phyloP scores from a whole-genome alignment of 2,888 invertebrate genomes.

The Merodon equestris region DNA sequence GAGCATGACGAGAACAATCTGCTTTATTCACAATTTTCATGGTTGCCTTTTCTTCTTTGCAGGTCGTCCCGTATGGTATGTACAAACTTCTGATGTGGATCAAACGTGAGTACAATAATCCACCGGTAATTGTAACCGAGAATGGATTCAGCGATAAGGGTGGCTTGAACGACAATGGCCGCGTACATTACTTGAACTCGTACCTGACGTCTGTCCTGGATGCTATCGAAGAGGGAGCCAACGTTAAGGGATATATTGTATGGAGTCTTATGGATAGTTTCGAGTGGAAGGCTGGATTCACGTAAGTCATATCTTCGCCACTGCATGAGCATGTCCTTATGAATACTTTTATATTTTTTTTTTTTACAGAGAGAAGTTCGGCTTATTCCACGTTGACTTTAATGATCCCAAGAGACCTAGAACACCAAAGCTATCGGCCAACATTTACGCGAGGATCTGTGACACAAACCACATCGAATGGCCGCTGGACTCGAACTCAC shows the following conservation, averaged over 20 bases:
- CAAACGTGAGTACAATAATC: constrained; percentile 81
- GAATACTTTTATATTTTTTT: too few relatives aligned
- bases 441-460: constrained; percentile 81
- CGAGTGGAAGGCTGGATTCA: constrained; percentile 88
- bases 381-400: constrained; percentile 86
- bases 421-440: constrained; percentile 84
- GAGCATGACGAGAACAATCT: constrained; percentile 15
- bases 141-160: constrained; percentile 81
- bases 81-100: constrained; percentile 83
- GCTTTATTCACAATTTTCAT: constrained; percentile 1
- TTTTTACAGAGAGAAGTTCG: constrained; percentile 84
- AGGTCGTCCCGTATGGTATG: constrained; percentile 85
- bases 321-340: too few relatives aligned
- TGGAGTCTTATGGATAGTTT: constrained; percentile 91
- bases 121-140: constrained; percentile 82
- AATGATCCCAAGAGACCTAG: constrained; percentile 83
- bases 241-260: constrained; percentile 84
- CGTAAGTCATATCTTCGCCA: too few relatives aligned
- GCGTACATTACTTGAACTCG: constrained; percentile 80
- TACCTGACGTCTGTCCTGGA: constrained; percentile 77
- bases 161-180: constrained; percentile 79
- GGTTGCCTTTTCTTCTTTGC: constrained; percentile 48
- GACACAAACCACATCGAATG: constrained; percentile 78
- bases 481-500: constrained; percentile 74
- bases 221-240: constrained; percentile 81